Base-by-base conservation (phyloP, 2,888 invertebrate species). In the Sarcophaga caerulescens region DNA sequence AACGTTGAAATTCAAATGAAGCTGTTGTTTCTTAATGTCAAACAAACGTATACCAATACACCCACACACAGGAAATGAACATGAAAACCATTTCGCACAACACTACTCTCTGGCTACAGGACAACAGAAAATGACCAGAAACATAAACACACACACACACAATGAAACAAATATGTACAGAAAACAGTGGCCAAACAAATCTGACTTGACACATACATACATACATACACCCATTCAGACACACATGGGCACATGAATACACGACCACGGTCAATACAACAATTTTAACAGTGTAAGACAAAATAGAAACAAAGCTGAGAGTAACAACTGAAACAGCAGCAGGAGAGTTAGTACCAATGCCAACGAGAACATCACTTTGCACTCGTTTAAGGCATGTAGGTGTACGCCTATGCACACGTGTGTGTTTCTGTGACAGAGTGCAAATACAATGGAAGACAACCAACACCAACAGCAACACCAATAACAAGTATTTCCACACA, bases 401-500 rank as follows among this genome's bases (percentile, higher is more conserved):
- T 3, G 52, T 52, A 17, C 17, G 52, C 52, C 35, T 35, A 35
- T 35, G 35, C 10, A 3, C 35, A 1, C 2, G 10, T 35, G 8
- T 35, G 35, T 35, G 35, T 8, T 35, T 0, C 8, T 35, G 35
- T 35, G 52, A 17, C 1, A 52, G 2, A 14, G 52, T 17, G 47
- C 52, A 52, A 52, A 52, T 17, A 47, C 47, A 12, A 52, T 52
- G 17, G 14, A 10, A 21, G 19, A 70, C 68, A 62, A 71, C n/a
- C 70, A 74, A 47, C 47, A 10, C 11, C 47, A 17, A 23, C 52
- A 69, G 12, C 35, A 76, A 68, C 52, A 76, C 44, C 35, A 35
- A 8, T 57, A 66, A 71, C 81, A 81, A 74, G 81, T 78, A 86
- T 78, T 81, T 86, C 81, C 77, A 86, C 86, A 86, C 84, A 84